Base-by-base conservation (phyloP, 2,888 invertebrate species). In the Tetropium fuscum region DNA sequence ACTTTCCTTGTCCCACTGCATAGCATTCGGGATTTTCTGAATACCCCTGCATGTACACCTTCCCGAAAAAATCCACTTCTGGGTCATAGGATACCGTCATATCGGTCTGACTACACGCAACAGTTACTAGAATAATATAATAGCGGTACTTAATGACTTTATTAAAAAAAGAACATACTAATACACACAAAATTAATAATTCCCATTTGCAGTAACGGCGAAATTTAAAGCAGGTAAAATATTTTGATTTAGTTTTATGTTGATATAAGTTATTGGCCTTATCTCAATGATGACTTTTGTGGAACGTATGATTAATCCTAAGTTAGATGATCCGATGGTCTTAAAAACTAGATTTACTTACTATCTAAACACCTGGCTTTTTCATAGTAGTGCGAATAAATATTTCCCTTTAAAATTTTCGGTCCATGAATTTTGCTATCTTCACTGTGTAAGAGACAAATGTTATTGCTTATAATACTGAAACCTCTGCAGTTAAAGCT, bases 281-380 rank as follows among this genome's bases (percentile, higher is more conserved):
- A n/a, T n/a, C n/a, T n/a, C n/a, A n/a, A n/a, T n/a, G n/a, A n/a
- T n/a, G n/a, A n/a, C n/a, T n/a, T n/a, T n/a, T n/a, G n/a, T n/a
- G n/a, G n/a, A n/a, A n/a, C n/a, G n/a, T n/a, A n/a, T n/a, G n/a
- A n/a, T n/a, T n/a, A n/a, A n/a, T n/a, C n/a, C n/a, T n/a, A n/a
- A n/a, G n/a, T n/a, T n/a, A n/a, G n/a, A n/a, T n/a, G n/a, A n/a
- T n/a, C n/a, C n/a, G n/a, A n/a, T n/a, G n/a, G n/a, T n/a, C n/a
- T n/a, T n/a, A n/a, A n/a, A n/a, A n/a, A n/a, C n/a, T n/a, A n/a
- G n/a, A n/a, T n/a, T n/a, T n/a, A 58, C 87, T 86, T 82, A 95
- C 95, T 88, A 78, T 95, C 92, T 22, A 95, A 85, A 77, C 95
- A 95, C 61, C 90, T 89, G 41, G 93, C 93, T 68, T 91, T 87